A percentile compares a stretch with the other conserved stretches of the same genome.
These are phyloP conservation scores for Bibio marci DNA, from an alignment of 2,888 invertebrate genomes.

Conservation along the genomic window DNA sequence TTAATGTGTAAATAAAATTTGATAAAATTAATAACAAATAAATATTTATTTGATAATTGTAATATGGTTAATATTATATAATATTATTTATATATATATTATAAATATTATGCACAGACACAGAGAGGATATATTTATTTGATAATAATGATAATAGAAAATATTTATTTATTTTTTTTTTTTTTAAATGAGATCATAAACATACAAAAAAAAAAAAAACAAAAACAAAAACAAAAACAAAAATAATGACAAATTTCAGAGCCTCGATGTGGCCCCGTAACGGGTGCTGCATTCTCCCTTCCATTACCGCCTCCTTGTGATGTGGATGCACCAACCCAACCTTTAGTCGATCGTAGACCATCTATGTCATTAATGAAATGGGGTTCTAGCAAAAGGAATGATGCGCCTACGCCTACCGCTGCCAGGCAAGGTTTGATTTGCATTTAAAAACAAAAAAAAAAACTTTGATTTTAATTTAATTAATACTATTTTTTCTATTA, in stretches of 20 bases:
- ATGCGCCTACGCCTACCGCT: slow-evolving; percentile 24
- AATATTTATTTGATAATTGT: no score
- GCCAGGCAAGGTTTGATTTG: slow-evolving; percentile 34
- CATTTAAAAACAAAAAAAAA: not conserved
- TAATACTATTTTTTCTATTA: not conserved
- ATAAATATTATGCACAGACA: no score
- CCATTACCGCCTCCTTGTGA: slow-evolving; percentile 38
- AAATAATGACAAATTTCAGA: slow-evolving; percentile 32
- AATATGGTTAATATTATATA: no score
- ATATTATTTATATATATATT: no score
- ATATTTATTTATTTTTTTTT: no score
- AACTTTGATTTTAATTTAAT: slow-evolving; percentile 2
- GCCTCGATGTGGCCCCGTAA: slow-evolving; percentile 47
- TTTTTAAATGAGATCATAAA: no score
- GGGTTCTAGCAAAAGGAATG: slow-evolving; percentile 23
- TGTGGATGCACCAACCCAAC: slow-evolving; percentile 53
- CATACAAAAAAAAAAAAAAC: no score
- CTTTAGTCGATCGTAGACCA: slow-evolving; percentile 49
- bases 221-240: slow-evolving; percentile 9
- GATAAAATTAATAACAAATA: no score
- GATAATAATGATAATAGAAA: no score
- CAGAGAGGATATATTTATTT: no score
- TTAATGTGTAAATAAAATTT: no score
- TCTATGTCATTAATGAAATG: slow-evolving; percentile 41
- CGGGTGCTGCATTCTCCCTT: slow-evolving; percentile 33